Evolutionary conservation across 2,888 invertebrate species (phyloP).

Genomic region (Drosophila gaucha): DNA sequence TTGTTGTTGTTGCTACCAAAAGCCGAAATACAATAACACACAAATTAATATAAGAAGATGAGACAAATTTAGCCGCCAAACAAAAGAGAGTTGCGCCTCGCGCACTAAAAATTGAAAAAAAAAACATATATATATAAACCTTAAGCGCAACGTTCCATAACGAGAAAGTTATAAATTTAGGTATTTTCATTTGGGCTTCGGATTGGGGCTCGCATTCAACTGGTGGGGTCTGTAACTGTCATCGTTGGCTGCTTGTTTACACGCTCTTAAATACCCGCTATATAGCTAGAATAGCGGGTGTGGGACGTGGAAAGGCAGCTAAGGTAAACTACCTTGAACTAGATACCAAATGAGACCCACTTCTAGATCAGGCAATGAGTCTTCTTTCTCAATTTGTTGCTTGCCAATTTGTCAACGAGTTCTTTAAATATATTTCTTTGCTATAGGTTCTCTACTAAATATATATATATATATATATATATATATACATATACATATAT

Average conservation of each 20-base stretch:
- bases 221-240: conserved; percentile 70
- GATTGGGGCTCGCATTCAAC: conserved; percentile 30
- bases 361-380: conserved; percentile 14
- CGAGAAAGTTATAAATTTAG: conserved; percentile 83
- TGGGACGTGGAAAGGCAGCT: not conserved
- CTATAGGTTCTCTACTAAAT: too few species aligned
- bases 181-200: conserved; percentile 66
- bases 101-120: conserved; percentile 1
- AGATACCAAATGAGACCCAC: conserved; percentile 3
- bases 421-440: too few species aligned
- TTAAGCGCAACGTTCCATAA: conserved; percentile 60
- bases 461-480: too few species aligned
- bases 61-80: conserved; percentile 80
- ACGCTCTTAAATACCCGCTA: conserved; percentile 63
- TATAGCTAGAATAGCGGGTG: conserved; percentile 9
- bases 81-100: conserved; percentile 63
- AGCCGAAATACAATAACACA: conserved; percentile 77
- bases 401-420: conserved; percentile 1
- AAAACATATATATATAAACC: conserved; percentile 3
- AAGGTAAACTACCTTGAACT: conserved; percentile 9
- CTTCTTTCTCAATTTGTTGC: not conserved
- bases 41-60: conserved; percentile 81
- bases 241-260: conserved; percentile 77
- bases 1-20: conserved; percentile 48
- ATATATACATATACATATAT: too few species aligned